These are phyloP conservation scores for Colostygia pectinataria DNA, from an alignment of 2,888 invertebrate species.

Conservation along the genomic window DNA sequence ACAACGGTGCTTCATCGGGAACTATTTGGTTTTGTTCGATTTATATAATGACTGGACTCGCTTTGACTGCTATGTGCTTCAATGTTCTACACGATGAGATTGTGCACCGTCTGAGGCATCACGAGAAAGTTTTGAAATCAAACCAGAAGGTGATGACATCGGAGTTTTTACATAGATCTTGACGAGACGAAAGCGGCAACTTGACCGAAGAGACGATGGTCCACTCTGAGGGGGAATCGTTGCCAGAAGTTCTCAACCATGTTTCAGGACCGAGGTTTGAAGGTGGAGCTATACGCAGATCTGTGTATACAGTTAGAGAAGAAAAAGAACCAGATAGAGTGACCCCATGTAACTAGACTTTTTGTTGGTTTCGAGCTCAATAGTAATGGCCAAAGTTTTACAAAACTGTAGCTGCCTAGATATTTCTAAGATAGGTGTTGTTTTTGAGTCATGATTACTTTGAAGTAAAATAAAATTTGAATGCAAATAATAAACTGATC, in stretches of 20 bases:
- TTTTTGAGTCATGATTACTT: slow-evolving; percentile 2
- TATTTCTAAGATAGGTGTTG: slow-evolving; percentile 19
- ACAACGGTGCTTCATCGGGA: slow-evolving; percentile 78
- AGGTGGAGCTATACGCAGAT: slow-evolving; percentile 66
- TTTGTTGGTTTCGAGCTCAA: slow-evolving; percentile 33
- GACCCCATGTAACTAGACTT: slow-evolving; percentile 57
- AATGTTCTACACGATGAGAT: slow-evolving; percentile 95
- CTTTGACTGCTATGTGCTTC: slow-evolving; percentile 95
- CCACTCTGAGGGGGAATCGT: slow-evolving; percentile 69
- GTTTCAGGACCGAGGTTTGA: slow-evolving; percentile 64
- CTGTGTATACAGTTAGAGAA: slow-evolving; percentile 68
- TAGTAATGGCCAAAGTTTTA: slow-evolving; percentile 33
- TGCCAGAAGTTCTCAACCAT: slow-evolving; percentile 77
- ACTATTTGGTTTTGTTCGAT: slow-evolving; percentile 95
- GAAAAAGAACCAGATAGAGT: slow-evolving; percentile 68
- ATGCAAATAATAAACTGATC: background rate
- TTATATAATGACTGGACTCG: slow-evolving; percentile 94
- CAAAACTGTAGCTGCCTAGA: slow-evolving; percentile 33
- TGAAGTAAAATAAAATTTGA: background rate
- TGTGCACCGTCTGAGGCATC: slow-evolving; percentile 89
- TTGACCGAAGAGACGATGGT: slow-evolving; percentile 71
- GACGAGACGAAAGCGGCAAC: slow-evolving; percentile 74
- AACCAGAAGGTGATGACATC: slow-evolving; percentile 70
- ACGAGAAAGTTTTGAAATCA: slow-evolving; percentile 68
- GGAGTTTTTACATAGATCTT: slow-evolving; percentile 74